Conservation (phyloP, 2,113 vertebrate species). For the Oceanites oceanicus region DNA sequence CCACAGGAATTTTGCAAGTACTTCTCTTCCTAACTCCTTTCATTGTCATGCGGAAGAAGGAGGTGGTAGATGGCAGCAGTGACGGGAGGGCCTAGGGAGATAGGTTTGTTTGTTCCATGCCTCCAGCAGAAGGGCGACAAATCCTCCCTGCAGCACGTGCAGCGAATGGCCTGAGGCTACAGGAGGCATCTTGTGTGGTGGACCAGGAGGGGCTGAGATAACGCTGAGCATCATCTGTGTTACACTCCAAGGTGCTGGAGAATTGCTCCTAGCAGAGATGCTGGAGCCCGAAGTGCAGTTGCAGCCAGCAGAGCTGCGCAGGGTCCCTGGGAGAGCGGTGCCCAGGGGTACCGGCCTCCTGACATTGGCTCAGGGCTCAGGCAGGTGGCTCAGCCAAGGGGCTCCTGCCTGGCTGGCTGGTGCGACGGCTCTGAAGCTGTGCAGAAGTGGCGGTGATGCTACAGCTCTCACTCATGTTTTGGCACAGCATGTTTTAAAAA, state of each 20-base stretch:
- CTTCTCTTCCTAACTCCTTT: not conserved
- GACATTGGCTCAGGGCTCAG: accelerated
- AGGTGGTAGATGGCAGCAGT: not conserved
- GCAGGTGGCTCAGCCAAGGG: not conserved
- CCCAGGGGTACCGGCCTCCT: not conserved
- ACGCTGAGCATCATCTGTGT: not conserved
- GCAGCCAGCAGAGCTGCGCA: not conserved
- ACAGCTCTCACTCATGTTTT: not conserved
- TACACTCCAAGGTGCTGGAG: not conserved
- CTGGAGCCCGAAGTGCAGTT: not conserved
- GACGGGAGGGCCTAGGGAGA: not conserved
- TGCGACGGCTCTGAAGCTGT: not conserved
- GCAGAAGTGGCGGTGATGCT: not conserved
- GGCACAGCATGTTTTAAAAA: not conserved
- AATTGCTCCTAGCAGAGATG: not conserved
- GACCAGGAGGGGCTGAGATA: not conserved
- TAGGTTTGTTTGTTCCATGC: not conserved
- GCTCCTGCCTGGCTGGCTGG: not conserved
- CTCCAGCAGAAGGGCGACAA: not conserved
- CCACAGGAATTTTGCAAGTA: not conserved
- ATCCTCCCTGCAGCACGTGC: not conserved
- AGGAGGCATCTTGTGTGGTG: accelerated
- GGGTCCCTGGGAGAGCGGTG: not conserved
- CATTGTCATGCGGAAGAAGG: not conserved
- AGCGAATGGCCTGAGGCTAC: not conserved